phyloP scores from a whole-genome alignment of 1,140 invertebrate genomes.

The Pseudomyrmex dendroicus region DNA sequence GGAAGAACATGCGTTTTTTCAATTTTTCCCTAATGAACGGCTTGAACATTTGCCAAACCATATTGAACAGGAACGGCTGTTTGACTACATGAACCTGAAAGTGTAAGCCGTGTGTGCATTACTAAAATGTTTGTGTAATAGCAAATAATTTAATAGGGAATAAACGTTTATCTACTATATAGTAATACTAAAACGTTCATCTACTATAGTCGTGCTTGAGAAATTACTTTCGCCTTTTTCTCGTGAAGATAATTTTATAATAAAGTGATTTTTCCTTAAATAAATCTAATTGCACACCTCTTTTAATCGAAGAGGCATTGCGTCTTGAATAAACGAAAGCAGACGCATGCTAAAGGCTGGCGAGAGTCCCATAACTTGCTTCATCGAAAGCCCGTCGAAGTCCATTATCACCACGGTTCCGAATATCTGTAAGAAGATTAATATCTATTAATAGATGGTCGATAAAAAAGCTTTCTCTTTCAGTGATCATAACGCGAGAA shows the following conservation, averaged over 20 bases:
- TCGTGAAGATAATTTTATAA: no score
- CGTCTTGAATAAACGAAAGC: constrained; percentile 93
- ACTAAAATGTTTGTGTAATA: no score
- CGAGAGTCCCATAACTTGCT: constrained; percentile 90
- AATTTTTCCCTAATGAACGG: constrained; percentile 95
- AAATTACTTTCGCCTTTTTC: no score
- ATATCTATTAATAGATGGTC: not conserved
- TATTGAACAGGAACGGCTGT: constrained; percentile 94
- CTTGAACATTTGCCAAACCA: constrained; percentile 95
- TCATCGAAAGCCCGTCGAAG: constrained; percentile 90
- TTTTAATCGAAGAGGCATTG: constrained; percentile 94
- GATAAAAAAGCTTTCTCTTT: no score
- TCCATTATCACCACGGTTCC: constrained; percentile 93
- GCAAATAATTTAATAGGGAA: no score
- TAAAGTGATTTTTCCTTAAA: no score
- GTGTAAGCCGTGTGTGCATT: no score
- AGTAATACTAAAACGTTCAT: no score
- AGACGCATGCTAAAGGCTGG: constrained; percentile 90
- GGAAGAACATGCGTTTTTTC: constrained; percentile 91
- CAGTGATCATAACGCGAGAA: no score
- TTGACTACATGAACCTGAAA: constrained; percentile 92
- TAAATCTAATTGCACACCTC: constrained; percentile 84
- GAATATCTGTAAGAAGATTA: constrained; percentile 82
- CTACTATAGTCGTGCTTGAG: no score
- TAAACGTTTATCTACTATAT: no score